Percentiles rank a stretch among this genome's conserved stretches.
Evolutionary conservation across 2,113 vertebrate genomes (phyloP).

Genomic region (Piaya cayana): DNA sequence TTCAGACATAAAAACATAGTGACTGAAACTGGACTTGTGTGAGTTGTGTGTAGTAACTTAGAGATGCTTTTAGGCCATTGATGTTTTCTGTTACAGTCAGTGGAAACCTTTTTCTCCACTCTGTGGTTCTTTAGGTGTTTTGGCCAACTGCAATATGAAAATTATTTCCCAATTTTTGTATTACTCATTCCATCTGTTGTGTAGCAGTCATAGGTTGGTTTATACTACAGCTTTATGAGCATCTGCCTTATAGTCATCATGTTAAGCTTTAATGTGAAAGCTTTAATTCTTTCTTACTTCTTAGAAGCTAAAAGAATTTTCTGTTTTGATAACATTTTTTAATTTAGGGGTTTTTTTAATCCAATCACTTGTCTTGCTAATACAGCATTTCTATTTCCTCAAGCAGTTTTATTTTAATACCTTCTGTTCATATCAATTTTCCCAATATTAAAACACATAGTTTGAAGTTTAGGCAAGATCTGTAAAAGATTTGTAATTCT

Average conservation of each 20-base stretch:
- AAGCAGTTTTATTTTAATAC: background rate
- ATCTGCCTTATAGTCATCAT: background rate
- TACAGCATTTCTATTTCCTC: background rate
- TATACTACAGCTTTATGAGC: background rate
- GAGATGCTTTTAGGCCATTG: background rate
- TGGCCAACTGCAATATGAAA: slow-evolving; percentile 69
- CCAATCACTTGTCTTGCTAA: background rate
- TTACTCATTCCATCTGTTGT: slow-evolving; percentile 76
- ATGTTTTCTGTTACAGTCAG: background rate
- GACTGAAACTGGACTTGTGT: background rate
- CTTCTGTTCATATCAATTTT: background rate
- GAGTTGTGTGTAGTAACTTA: background rate
- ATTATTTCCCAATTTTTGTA: slow-evolving; percentile 76
- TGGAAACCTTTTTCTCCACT: background rate
- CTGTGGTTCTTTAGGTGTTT: slow-evolving; percentile 38
- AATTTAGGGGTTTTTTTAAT: background rate
- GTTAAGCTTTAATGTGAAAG: background rate
- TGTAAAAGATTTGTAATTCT: background rate
- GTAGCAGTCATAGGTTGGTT: background rate
- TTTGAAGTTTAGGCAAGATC: background rate
- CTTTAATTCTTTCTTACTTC: background rate
- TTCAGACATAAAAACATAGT: background rate
- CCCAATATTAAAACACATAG: background rate
- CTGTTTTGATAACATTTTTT: background rate
- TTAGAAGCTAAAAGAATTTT: background rate